phyloP scores from a whole-genome alignment of 2,797 vertebrate species.

The Rhynchotus rufescens region DNA sequence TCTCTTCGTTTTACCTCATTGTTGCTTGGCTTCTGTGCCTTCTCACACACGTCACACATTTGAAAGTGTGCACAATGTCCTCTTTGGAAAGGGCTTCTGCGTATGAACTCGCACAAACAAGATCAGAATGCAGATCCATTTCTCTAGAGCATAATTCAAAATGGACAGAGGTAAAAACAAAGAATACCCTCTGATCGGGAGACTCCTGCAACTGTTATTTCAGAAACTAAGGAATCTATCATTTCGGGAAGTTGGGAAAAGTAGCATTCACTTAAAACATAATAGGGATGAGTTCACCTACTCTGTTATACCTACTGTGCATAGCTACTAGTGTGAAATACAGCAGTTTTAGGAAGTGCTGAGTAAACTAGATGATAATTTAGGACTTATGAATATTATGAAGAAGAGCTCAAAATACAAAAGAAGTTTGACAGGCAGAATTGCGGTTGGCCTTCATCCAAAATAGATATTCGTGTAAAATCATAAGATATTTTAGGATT shows the following conservation, averaged over 20 bases:
- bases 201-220: neutral
- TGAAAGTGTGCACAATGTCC: slow-evolving; percentile 71
- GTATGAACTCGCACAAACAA: slow-evolving; percentile 66
- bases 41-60: slow-evolving; percentile 75
- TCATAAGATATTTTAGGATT: neutral
- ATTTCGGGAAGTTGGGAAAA: slow-evolving; percentile 9
- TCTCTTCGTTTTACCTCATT: slow-evolving; percentile 74
- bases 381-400: neutral
- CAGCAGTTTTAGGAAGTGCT: slow-evolving; percentile 1
- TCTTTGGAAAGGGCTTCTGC: slow-evolving; percentile 67
- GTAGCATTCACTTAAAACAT: neutral
- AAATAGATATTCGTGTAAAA: neutral
- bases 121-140: slow-evolving; percentile 61
- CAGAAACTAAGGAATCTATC: neutral
- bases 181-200: neutral
- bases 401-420: slow-evolving; percentile 12
- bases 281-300: neutral
- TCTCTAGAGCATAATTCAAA: slow-evolving; percentile 22
- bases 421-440: neutral
- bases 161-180: neutral
- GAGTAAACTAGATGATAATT: slow-evolving; percentile 19
- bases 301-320: neutral
- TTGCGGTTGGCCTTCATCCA: slow-evolving; percentile 1
- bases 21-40: slow-evolving; percentile 74
- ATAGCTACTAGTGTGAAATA: slow-evolving; percentile 17